Evolutionary conservation across 1,140 invertebrate species (phyloP), one percentile per base, ranked within the genome.

Genomic region (Macrobrachium rosenbergii): DNA sequence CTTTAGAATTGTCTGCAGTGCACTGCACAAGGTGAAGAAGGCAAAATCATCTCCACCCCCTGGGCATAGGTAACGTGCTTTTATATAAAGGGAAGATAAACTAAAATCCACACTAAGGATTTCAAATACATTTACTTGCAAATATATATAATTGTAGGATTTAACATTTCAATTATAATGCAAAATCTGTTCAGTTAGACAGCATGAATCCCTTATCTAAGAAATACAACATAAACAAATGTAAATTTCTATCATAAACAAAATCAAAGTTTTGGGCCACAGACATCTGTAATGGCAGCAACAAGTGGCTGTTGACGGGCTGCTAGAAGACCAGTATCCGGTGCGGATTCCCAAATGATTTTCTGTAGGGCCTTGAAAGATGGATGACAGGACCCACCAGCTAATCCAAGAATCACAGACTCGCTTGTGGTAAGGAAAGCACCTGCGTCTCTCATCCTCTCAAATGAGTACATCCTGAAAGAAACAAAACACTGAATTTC

Each of bases 341-440:
- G 93, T 10, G 93, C 92, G 28, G 92, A 90, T 17, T 93, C 91
- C 91, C 92, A 91, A 85, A 95, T 94, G 7, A 95, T 82, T 88
- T 94, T 93, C 90, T 95, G 94, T 67, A 94, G 90, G 86, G 93
- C 92, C 90, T 93, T 93, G 90, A 95, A 95, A 59, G 94, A 93
- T 5, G 94, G 94, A 92, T 95, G 94, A 69, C 91, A 90, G 2
- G 94, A 92, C 87, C 93, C 94, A 16, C 92, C 92, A 59, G 93
- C 91, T 37, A 95, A 91, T 8, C 92, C 92, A 17, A 95, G 91
- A 79, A 95, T 92, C 14, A 94, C 92, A 89, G 94, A 93, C 91
- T 95, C 95, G 89, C 93, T 93, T 6, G 95, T 95, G 0, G 94
- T 95, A 10, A 95, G 87, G 89, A 92, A 93, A 21, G 93, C 94